phyloP scores from a whole-genome alignment of 2,888 invertebrate genomes.

The Thalpophila matura region DNA sequence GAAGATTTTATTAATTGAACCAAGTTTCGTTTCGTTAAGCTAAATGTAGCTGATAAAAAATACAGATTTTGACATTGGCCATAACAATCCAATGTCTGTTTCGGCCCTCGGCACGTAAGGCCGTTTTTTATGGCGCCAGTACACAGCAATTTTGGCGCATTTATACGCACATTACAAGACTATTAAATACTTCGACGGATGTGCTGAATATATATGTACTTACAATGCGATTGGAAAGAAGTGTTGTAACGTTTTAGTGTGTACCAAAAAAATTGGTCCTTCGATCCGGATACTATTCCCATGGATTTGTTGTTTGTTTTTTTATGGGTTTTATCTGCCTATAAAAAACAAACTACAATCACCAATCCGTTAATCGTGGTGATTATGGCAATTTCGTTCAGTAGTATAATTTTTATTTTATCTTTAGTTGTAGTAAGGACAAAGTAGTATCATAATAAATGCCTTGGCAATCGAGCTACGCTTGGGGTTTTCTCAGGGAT shows the following conservation, averaged over 20 bases:
- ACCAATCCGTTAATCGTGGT: no score
- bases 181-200: not conserved
- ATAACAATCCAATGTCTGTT: not conserved
- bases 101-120: not conserved
- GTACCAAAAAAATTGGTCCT: not conserved
- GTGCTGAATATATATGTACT: not conserved
- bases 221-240: not conserved
- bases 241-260: not conserved
- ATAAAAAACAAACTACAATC: no score
- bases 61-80: slow-evolving; percentile 2
- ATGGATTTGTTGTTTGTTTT: no score
- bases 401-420: no score
- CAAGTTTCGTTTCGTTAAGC: not conserved
- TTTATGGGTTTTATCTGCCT: no score
- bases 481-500: no score
- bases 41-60: not conserved
- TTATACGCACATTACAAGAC: not conserved
- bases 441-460: no score
- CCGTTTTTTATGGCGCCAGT: not conserved
- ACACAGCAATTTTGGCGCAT: not conserved
- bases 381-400: no score
- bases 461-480: no score
- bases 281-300: no score
- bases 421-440: no score
- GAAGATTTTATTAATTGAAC: not conserved